Percentiles rank a stretch among this genome's conserved stretches.
These are phyloP conservation scores for Choristoneura fumiferana DNA, from an alignment of 1,140 invertebrate species.

Conservation along the genomic window DNA sequence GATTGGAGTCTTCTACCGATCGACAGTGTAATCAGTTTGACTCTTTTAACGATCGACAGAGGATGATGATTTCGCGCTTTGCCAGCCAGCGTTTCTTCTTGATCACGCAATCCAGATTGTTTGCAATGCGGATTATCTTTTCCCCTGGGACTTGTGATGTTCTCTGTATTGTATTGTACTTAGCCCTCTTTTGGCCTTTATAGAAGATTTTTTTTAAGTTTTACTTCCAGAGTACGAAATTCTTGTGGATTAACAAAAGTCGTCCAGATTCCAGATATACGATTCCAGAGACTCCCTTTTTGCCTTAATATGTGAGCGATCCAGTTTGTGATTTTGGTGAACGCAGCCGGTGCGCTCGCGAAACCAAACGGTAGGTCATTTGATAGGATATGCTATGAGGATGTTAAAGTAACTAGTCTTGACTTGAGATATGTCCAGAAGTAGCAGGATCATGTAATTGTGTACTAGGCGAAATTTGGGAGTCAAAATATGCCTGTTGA, in stretches of 20 bases:
- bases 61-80: slow-evolving; percentile 10
- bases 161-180: slow-evolving; percentile 25
- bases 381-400: slow-evolving; percentile 36
- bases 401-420: slow-evolving; percentile 52
- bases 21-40: slow-evolving; percentile 20
- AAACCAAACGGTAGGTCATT: slow-evolving; percentile 45
- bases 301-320: slow-evolving; percentile 24
- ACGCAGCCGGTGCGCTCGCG: slow-evolving; percentile 27
- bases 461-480: slow-evolving; percentile 25
- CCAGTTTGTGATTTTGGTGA: slow-evolving; percentile 29
- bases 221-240: slow-evolving; percentile 18
- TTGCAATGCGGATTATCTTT: neutral
- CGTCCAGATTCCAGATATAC: slow-evolving; percentile 35
- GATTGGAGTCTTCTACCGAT: slow-evolving; percentile 13
- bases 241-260: slow-evolving; percentile 27
- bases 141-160: slow-evolving; percentile 4
- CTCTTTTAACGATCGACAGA: slow-evolving; percentile 22
- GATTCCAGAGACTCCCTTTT: slow-evolving; percentile 31
- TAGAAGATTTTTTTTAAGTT: slow-evolving; percentile 26
- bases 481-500: neutral
- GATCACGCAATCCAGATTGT: neutral
- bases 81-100: slow-evolving; percentile 14
- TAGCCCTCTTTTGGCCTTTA: slow-evolving; percentile 18
- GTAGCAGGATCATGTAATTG: slow-evolving; percentile 24
- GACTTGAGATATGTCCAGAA: slow-evolving; percentile 39